Evolutionary conservation across 2,888 invertebrate species (phyloP).

Genomic region (Leistus spinibarbis): DNA sequence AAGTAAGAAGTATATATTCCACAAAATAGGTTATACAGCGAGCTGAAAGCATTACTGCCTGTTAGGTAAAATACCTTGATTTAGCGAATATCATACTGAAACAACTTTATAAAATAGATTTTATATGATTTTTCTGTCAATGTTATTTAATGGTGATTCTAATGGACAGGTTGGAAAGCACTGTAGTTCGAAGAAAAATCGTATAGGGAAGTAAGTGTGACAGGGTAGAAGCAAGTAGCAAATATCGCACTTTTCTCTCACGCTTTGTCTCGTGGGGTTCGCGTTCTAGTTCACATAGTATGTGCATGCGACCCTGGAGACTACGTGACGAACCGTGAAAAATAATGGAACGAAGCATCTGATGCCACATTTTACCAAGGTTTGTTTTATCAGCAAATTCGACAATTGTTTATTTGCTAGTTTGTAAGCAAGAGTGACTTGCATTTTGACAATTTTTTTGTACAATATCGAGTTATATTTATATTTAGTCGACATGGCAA

Average conservation of each 20-base stretch:
- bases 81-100: too few relatives aligned
- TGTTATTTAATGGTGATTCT: background rate
- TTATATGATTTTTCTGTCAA: background rate
- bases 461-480: too few relatives aligned
- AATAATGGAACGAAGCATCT: background rate
- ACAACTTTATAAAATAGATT: background rate
- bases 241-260: background rate
- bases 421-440: too few relatives aligned
- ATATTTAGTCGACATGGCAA: too few relatives aligned
- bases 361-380: background rate
- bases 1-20: too few relatives aligned
- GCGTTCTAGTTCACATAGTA: background rate
- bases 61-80: too few relatives aligned
- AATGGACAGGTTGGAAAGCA: background rate
- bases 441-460: too few relatives aligned
- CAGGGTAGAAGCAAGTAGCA: background rate
- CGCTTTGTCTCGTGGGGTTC: too few relatives aligned
- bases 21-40: too few relatives aligned
- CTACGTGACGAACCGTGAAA: slow-evolving; percentile 10
- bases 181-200: background rate
- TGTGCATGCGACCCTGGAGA: background rate
- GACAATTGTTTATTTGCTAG: too few relatives aligned
- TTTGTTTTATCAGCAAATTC: background rate
- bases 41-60: too few relatives aligned
- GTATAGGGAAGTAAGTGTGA: background rate